These are phyloP conservation scores for Bradypus variegatus DNA, from an alignment of 2,797 vertebrate species.

Conservation along the genomic window DNA sequence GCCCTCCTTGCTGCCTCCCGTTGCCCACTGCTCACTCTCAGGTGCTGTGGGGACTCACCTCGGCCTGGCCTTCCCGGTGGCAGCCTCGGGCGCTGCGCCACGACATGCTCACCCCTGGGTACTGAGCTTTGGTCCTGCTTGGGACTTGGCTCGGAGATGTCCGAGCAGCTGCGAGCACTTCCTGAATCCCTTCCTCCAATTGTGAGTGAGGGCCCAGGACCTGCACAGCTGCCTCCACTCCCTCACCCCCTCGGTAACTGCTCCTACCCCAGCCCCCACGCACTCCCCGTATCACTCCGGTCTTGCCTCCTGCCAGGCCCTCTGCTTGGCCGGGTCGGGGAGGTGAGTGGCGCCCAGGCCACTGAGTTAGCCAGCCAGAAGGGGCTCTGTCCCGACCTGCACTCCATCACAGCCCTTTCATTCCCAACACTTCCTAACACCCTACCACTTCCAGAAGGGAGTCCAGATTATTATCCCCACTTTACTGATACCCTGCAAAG, in stretches of 20 bases:
- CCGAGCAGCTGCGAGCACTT: slow-evolving; percentile 40
- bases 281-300: background rate
- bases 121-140: background rate
- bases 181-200: slow-evolving; percentile 57
- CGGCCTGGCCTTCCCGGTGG: background rate
- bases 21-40: background rate
- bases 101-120: background rate
- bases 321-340: background rate
- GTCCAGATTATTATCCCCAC: background rate
- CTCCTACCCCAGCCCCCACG: background rate
- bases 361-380: background rate
- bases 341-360: background rate
- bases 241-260: background rate
- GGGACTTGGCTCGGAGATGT: slow-evolving; percentile 5
- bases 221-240: background rate
- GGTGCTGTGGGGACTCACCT: slow-evolving; percentile 42
- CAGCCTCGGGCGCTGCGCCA: background rate
- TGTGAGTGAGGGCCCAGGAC: slow-evolving; percentile 32
- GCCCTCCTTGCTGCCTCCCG: background rate
- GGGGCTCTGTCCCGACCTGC: background rate
- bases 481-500: background rate
- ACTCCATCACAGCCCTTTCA: background rate
- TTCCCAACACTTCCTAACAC: background rate
- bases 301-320: background rate
- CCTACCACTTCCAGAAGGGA: background rate